Evolutionary conservation across 2,113 vertebrate species (phyloP), one percentile per base, ranked within the genome.

Genomic region (Scomber japonicus): DNA sequence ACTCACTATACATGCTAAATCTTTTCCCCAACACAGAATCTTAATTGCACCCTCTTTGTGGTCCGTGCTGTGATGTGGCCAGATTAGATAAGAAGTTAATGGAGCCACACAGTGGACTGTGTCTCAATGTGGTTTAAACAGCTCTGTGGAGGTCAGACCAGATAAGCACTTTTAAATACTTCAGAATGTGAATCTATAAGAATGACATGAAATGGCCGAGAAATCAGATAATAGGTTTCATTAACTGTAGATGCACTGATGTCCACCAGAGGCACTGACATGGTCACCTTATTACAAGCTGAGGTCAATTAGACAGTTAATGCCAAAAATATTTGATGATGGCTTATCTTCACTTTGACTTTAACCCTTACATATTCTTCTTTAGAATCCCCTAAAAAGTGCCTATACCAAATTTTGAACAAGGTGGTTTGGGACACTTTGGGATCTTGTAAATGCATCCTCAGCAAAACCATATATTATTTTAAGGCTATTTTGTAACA

Each of bases 71-170:
- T 31, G 70, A 82, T 55, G 27, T 10, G 9, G 53, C 9, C 17
- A 19, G 78, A 84, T 79, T 40, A 89, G 75, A 83, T 80, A 65
- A 65, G 50, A 63, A 55, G 75, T 40, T 30, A 73, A 83, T 48
- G 64, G 60, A 79, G 78, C 48, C 45, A 49, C 55, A 61, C 48
- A 56, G 27, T 48, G 54, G 46, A 35, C 51, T 51, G 66, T n/a
- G 11, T 31, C 74, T 67, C 45, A 15, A 57, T 59, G 66, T 62
- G 51, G 55, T 80, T 59, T 51, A 51, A 67, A 68, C 59, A 69
- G 51, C 17, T 50, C 15, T 48, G 31, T 59, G 24, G 24, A 48
- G 57, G 51, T 57, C 68, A 73, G 46, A 61, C 65, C 4, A 49
- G 59, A 77, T 44, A 75, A 24, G 35, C 16, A 11, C 48, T 44